Percentiles rank a stretch among this genome's conserved stretches.
These are phyloP conservation scores for Ophion obscuratus DNA, from an alignment of 2,888 invertebrate genomes.

Conservation along the genomic window DNA sequence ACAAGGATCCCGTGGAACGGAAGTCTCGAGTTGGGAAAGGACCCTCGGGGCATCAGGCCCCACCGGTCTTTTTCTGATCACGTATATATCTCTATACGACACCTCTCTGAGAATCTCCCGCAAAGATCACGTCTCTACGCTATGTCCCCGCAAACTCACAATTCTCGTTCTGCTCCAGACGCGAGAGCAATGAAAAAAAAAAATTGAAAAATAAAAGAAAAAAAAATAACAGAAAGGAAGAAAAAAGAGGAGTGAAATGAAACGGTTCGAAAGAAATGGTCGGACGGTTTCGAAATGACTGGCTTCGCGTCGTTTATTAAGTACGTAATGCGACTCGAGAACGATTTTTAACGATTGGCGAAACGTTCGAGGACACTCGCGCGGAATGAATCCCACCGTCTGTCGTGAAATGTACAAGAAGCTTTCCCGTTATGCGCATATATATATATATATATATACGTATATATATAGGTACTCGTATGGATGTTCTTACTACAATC, in stretches of 20 bases:
- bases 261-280: constrained; percentile 20
- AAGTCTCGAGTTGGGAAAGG: constrained; percentile 72
- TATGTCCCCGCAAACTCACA: constrained; percentile 16
- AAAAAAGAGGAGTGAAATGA: background rate
- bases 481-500: constrained; percentile 50
- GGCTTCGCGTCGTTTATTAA: constrained; percentile 33
- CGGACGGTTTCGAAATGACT: constrained; percentile 35
- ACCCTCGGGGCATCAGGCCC: constrained; percentile 72
- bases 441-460: too few relatives aligned
- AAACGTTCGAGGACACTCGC: constrained; percentile 45
- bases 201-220: too few relatives aligned
- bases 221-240: background rate
- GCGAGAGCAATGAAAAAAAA: background rate
- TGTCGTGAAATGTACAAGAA: constrained; percentile 25
- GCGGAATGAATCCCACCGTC: constrained; percentile 17
- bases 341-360: constrained; percentile 48
- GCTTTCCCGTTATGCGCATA: constrained; percentile 60
- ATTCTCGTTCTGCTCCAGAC: constrained; percentile 26
- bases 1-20: constrained; percentile 74
- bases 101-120: background rate
- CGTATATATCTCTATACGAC: constrained; percentile 62
- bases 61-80: constrained; percentile 49
- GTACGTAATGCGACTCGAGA: constrained; percentile 41
- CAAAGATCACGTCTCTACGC: background rate
- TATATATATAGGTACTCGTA: constrained; percentile 1